Percentiles rank a stretch among this genome's conserved stretches.
phyloP scores from a whole-genome alignment of 2,113 vertebrate species.

The Lepisosteus osseus region DNA sequence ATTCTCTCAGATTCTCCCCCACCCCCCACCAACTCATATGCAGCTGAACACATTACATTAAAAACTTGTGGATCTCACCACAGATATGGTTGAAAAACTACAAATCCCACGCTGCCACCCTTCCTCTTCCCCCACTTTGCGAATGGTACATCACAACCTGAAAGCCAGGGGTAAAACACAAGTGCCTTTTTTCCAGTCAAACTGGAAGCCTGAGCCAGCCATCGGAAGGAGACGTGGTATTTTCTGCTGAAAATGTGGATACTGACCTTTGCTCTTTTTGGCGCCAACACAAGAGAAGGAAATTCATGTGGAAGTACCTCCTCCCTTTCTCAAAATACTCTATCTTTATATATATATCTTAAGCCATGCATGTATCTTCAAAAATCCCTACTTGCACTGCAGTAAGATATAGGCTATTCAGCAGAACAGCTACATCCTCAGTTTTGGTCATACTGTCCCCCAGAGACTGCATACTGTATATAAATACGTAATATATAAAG shows the following conservation, averaged over 20 bases:
- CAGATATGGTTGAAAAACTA: too few species aligned
- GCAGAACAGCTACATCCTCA: background rate
- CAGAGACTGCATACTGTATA: background rate
- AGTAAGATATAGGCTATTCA: conserved; percentile 15
- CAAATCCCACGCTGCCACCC: too few species aligned
- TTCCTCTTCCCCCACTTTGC: too few species aligned
- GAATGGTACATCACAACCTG: too few species aligned
- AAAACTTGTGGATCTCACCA: too few species aligned
- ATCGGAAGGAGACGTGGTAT: background rate
- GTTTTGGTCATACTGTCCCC: conserved; percentile 3
- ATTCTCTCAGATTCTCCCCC: too few species aligned
- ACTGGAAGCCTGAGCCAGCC: background rate
- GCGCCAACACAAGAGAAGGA: conserved; percentile 5
- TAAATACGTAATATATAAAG: background rate
- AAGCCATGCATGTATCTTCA: background rate
- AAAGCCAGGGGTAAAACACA: background rate
- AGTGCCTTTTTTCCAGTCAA: background rate
- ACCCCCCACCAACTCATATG: too few species aligned
- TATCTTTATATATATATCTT: conserved; percentile 4
- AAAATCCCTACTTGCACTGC: background rate
- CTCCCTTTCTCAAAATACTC: background rate
- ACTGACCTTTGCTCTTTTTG: conserved; percentile 10
- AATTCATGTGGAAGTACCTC: background rate
- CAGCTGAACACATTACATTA: too few species aligned
- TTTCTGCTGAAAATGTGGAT: conserved; percentile 12